Evolutionary conservation across 2,113 vertebrate species (phyloP).

Genomic region (Thinocorus orbignyianus): DNA sequence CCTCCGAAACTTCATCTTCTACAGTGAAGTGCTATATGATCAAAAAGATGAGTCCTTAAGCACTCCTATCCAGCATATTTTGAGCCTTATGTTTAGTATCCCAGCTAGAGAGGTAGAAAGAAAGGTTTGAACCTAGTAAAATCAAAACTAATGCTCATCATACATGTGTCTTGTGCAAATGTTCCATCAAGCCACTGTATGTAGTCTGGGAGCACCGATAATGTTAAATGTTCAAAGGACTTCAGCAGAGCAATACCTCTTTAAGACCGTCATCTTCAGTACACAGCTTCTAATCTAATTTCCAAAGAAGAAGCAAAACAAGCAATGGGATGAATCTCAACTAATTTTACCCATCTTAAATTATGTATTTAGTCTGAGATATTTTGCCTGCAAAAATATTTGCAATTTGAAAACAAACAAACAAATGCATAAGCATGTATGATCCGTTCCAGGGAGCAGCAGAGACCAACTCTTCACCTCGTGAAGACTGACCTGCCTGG

Average conservation of each 20-base stretch:
- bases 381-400: background rate
- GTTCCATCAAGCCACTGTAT: background rate
- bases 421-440: background rate
- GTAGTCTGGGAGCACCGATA: background rate
- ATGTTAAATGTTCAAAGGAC: background rate
- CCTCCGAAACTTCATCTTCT: background rate
- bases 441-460: background rate
- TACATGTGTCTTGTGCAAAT: background rate
- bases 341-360: background rate
- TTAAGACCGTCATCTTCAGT: background rate
- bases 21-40: background rate
- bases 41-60: background rate
- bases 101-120: background rate
- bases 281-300: background rate
- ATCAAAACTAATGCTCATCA: background rate
- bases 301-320: background rate
- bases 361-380: background rate
- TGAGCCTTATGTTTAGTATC: background rate
- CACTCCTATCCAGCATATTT: background rate
- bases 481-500: background rate
- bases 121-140: background rate
- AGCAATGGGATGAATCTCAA: background rate
- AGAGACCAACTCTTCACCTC: background rate
- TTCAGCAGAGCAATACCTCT: background rate
- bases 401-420: background rate